Evolutionary conservation across 2,888 invertebrate species (phyloP), one percentile per base, ranked within the genome.

Genomic region (Axea sp.): DNA sequence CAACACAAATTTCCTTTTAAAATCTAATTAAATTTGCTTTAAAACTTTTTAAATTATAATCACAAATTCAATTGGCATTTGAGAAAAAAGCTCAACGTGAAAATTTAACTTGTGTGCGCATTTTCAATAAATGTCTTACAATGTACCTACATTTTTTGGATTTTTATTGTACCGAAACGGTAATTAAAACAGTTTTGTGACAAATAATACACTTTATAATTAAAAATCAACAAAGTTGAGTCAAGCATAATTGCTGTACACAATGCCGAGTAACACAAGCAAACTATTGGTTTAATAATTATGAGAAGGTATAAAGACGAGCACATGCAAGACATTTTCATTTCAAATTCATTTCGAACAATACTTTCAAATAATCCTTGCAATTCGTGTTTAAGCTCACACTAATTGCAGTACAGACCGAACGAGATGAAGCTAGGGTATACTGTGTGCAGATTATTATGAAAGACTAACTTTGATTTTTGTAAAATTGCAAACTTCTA

Each of bases 341-440:
- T 47, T 47, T 31, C 3, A 31, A 47, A 47, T 47, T 47, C 30
- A 47, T 49, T 49, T 33, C 12, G 22, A 33, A 22, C 49, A 33
- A 22, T 49, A 49, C 12, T 22, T 31, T 31, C 49, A 7, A 22
- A 22, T 33, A 49, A 49, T 28, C 28, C 33, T 22, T 14, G 22
- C 49, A 49, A 49, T 49, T 47, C 33, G 47, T 47, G 31, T 33
- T 22, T 47, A 47, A 31, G 31, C 22, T 33, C n/a, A 5, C 31
- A 47, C 19, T 47, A 47, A 33, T 47, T 47, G n/a, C 47, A 30
- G 19, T 22, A 22, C 47, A 26, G n/a, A 31, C n/a, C 8, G 5
- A 19, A 19, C n/a, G 12, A 31, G 4, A 14, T 12, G 12, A 9
- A 28, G 6, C 24, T 3, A 41, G 5, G 2, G 41, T 3, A 14